Percentiles rank a stretch among this genome's conserved stretches.
Evolutionary conservation across 2,797 vertebrate genomes (phyloP).

Genomic region (Limnodromus scolopaceus): DNA sequence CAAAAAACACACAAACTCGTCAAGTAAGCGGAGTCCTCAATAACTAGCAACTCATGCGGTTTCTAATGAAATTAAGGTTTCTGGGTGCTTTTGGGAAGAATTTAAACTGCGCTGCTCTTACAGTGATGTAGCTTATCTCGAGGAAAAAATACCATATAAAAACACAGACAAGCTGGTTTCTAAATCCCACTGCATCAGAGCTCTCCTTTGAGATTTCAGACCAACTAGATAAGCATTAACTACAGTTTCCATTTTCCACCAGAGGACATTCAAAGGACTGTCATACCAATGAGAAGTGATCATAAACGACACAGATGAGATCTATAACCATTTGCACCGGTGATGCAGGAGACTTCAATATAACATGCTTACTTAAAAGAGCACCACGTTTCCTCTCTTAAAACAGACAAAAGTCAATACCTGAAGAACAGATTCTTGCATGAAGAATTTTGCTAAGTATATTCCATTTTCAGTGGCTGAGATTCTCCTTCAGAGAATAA

Average conservation of each 20-base stretch:
- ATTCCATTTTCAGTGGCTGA: slow-evolving; percentile 10
- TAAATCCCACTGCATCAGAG: neutral
- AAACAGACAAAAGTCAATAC: neutral
- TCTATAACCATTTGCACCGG: neutral
- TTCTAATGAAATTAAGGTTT: slow-evolving; percentile 9
- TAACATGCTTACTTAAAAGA: neutral
- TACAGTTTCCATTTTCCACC: neutral
- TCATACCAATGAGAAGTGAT: neutral
- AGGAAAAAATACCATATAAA: neutral
- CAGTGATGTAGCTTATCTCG: neutral
- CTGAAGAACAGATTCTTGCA: neutral
- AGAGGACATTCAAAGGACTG: neutral
- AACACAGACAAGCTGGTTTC: neutral
- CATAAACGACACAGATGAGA: neutral
- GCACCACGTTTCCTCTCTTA: neutral
- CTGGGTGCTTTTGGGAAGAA: neutral
- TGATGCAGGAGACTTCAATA: neutral
- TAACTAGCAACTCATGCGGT: neutral
- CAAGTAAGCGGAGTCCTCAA: neutral
- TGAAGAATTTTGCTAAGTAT: neutral
- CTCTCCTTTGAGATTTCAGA: neutral
- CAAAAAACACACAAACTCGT: neutral
- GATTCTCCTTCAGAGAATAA: slow-evolving; percentile 1
- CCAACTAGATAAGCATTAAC: neutral
- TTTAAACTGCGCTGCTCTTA: neutral